Evolutionary conservation across 2,113 vertebrate genomes (phyloP), one percentile per base, ranked within the genome.

Genomic region (Motacilla tschutschensis): DNA sequence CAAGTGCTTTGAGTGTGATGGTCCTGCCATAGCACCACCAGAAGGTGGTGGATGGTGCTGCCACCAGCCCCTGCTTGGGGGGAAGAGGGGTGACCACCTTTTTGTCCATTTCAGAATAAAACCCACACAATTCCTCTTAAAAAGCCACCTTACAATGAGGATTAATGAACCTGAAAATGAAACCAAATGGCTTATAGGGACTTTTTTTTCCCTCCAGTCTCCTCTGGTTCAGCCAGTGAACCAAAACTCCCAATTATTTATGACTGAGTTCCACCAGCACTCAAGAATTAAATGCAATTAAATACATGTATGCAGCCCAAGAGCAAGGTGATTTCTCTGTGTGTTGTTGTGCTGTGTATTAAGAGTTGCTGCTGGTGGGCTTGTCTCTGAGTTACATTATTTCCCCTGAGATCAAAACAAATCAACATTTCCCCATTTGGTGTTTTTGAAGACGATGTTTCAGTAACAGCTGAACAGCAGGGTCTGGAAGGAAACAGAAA

Each of bases 381-480:
- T 92, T 84, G 86, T 90, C 16, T 1, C 60, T 0, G 19, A 80
- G 92, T 86, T 84, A 69, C 78, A 55, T 95, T 94, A 94, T 95
- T 95, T 95, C 92, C 86, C 90, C 72, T 43, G 90, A 87, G 92
- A 91, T 66, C 75, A 90, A 92, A 95, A 88, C 87, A 94, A 94
- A 95, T 92, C 90, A 92, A 79, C 81, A 33, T 92, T 91, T 88
- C 79, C 60, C 84, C 0, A 0, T 38, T 89, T 0, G 0, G 29
- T 77, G 47, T 77, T 93, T 92, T 75, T 79, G 79, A 90, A 87
- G 81, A 77, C 0, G 2, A 66, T 17, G 10, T 82, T 77, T 86
- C 84, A 80, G 94, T 63, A 88, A 82, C 81, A 88, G 79, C 90
- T 87, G 81, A 94, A 88, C 90, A 91, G 87, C 88, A 70, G 88